Evolutionary conservation across 2,888 invertebrate species (phyloP).

Genomic region (Muscina levida): DNA sequence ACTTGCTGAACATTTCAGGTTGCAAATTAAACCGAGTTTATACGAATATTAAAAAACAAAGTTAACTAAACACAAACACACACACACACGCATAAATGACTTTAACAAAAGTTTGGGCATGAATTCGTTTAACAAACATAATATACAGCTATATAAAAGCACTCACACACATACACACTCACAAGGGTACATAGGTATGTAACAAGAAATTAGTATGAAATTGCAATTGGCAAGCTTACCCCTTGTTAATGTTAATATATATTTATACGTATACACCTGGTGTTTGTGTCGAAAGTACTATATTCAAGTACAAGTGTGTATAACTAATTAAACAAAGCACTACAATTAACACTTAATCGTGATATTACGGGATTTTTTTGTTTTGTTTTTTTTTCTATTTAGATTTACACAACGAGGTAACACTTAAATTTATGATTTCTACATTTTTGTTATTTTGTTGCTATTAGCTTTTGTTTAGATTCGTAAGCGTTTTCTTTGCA

Average conservation of each 20-base stretch:
- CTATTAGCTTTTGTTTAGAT: slow-evolving; percentile 2
- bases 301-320: background rate
- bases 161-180: background rate
- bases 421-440: slow-evolving; percentile 19
- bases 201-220: too few species aligned
- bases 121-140: too few species aligned
- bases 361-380: background rate
- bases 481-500: background rate
- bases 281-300: too few species aligned
- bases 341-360: slow-evolving; percentile 27
- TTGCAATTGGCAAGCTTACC: too few species aligned
- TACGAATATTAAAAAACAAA: too few species aligned
- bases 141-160: too few species aligned
- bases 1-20: slow-evolving; percentile 24
- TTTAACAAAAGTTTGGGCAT: too few species aligned
- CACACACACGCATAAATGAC: background rate
- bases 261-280: too few species aligned
- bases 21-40: background rate
- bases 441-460: background rate
- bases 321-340: slow-evolving; percentile 1
- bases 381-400: too few species aligned
- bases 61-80: background rate
- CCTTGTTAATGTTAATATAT: too few species aligned
- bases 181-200: too few species aligned
- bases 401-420: slow-evolving; percentile 24